Base-by-base conservation (phyloP, 2,113 vertebrate genomes). In the Azemiops feae region DNA sequence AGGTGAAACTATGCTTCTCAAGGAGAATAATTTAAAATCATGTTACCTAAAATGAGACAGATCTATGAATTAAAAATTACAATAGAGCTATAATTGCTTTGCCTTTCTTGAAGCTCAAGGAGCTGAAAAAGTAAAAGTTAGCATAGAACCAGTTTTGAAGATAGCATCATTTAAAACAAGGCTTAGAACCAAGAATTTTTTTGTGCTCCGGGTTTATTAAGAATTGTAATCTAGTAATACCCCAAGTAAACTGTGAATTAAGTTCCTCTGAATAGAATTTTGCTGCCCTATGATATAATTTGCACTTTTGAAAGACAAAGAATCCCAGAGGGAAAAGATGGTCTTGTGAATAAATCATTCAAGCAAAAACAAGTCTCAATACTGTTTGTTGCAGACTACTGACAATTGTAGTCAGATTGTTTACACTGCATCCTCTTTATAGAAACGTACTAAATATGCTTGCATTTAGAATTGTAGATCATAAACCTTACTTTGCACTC, bases 381-480 rank as follows among this genome's bases (percentile, higher is more conserved):
- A 89, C 96, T 95, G 96, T 93, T 96, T 94, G 60, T 95, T 95
- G 96, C 96, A 94, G 96, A 95, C 92, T 91, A 93, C 95, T 95
- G 96, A 95, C 91, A 57, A 81, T 93, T 96, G 96, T 94, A 92
- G 95, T 95, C 96, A 96, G 93, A 11, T 90, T 96, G 96, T 97
- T 96, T 95, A 94, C 96, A 95, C 11, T 47, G 95, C 95, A 94
- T 93, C 87, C 69, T 94, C 95, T 95, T 93, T 91, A 91, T 94
- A 85, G 92, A 53, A 30, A 91, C n/a, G 25, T 52, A 27, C 90
- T 53, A 7, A 89, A 39, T 91, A 91, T 89, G 94, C 90, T 93
- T 95, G 93, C 93, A 95, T 95, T 47, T 93, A 94, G 94, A 93
- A 95, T 89, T 74, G 88, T 94, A 91, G 88, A 89, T 8, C 92